phyloP scores from a whole-genome alignment of 2,113 vertebrate genomes.

The Crocuta crocuta region DNA sequence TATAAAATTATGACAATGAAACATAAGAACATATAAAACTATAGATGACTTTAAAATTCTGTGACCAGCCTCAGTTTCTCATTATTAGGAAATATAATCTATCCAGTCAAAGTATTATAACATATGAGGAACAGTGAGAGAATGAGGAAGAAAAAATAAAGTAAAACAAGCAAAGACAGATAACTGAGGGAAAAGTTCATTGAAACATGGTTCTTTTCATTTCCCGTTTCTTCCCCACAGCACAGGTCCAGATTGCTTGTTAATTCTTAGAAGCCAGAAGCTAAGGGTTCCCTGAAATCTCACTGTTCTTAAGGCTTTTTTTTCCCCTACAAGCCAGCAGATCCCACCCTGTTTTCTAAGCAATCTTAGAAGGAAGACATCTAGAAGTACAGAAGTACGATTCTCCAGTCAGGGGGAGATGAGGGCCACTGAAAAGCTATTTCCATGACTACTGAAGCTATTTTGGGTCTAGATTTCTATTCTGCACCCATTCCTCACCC shows the following conservation, averaged over 20 bases:
- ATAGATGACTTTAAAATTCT: slow-evolving; percentile 7
- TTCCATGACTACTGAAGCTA: background rate
- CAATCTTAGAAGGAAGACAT: background rate
- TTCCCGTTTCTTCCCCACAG: background rate
- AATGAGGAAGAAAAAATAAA: background rate
- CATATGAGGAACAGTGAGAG: background rate
- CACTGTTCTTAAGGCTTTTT: background rate
- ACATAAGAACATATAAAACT: background rate
- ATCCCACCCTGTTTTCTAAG: background rate
- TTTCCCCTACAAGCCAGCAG: background rate
- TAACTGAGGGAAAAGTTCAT: background rate
- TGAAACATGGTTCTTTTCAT: background rate
- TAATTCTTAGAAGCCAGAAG: background rate
- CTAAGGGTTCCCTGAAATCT: background rate
- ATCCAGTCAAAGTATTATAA: background rate
- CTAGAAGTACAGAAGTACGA: background rate
- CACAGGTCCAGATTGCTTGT: background rate
- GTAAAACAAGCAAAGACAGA: background rate
- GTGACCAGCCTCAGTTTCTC: background rate
- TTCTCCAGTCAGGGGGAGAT: background rate
- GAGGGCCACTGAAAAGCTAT: background rate
- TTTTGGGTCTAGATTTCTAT: background rate
- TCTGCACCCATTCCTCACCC: background rate
- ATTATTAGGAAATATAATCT: background rate
- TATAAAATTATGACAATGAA: slow-evolving; percentile 1